Percentiles rank a stretch among this genome's conserved stretches.
Evolutionary conservation across 2,888 invertebrate species (phyloP).

Genomic region (Itoplectis maculator): DNA sequence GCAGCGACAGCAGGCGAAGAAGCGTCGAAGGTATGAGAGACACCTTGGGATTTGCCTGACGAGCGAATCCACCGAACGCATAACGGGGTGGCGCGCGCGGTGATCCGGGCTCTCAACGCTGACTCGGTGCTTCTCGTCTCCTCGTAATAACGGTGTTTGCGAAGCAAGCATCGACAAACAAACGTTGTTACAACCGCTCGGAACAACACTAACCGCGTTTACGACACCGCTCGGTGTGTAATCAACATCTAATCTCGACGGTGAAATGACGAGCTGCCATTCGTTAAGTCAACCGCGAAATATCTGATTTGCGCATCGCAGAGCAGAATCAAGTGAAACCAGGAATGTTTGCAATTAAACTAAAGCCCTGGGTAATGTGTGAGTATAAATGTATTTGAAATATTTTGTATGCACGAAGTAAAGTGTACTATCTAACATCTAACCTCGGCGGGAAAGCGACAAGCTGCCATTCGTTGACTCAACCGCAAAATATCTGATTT

Average conservation of each 20-base stretch:
- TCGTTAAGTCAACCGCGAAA: no score
- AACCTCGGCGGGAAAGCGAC: no score
- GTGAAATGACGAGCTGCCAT: not conserved
- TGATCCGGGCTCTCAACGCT: slow-evolving; percentile 43
- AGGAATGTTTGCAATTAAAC: no score
- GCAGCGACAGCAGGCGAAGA: no score
- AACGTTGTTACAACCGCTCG: slow-evolving; percentile 1
- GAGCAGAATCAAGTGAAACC: no score
- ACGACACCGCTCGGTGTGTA: slow-evolving; percentile 41
- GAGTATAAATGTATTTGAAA: no score
- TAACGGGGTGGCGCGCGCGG: slow-evolving; percentile 34
- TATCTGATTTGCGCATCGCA: no score
- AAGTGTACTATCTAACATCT: no score
- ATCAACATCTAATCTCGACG: not conserved
- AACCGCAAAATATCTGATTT: no score
- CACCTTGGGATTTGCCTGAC: not conserved
- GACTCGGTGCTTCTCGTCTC: slow-evolving; percentile 13
- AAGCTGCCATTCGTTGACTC: no score
- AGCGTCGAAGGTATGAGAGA: slow-evolving; percentile 9
- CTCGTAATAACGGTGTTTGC: slow-evolving; percentile 45
- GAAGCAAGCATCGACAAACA: slow-evolving; percentile 51
- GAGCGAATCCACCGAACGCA: not conserved
- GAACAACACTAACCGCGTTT: slow-evolving; percentile 37
- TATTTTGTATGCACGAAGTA: no score
- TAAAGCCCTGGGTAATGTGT: no score